These are phyloP conservation scores for Plestiodon gilberti DNA, from an alignment of 2,113 vertebrate species.

Conservation along the genomic window DNA sequence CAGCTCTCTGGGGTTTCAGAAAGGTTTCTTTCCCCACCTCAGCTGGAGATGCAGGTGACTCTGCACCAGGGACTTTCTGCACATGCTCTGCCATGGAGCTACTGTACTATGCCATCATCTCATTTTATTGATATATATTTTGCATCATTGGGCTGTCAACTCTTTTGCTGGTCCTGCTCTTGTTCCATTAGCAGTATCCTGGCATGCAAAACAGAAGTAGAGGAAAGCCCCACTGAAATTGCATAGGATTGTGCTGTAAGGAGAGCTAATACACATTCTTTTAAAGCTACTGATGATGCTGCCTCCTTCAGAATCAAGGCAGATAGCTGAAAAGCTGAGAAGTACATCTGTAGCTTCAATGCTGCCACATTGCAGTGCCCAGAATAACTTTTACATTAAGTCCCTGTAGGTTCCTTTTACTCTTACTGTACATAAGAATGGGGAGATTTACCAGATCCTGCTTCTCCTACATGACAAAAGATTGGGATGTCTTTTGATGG, in stretches of 20 bases:
- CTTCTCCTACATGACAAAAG: slow-evolving; percentile 84
- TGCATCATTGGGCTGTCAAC: background rate
- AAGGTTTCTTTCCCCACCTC: too few relatives aligned
- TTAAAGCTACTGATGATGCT: background rate
- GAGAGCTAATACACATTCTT: slow-evolving; percentile 41
- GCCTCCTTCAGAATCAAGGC: background rate
- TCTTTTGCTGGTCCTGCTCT: background rate
- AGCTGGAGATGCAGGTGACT: background rate
- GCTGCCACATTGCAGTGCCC: slow-evolving; percentile 48
- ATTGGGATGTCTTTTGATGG: slow-evolving; percentile 74
- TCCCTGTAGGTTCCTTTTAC: slow-evolving; percentile 46
- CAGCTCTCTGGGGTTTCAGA: too few relatives aligned
- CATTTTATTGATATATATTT: background rate
- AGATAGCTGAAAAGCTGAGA: slow-evolving; percentile 44
- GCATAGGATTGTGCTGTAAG: background rate
- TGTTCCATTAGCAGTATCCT: background rate
- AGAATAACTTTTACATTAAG: slow-evolving; percentile 60
- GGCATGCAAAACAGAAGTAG: background rate
- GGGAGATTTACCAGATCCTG: slow-evolving; percentile 71
- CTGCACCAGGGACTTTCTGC: background rate
- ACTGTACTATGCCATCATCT: too few relatives aligned
- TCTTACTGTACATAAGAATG: slow-evolving; percentile 86
- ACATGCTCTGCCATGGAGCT: background rate
- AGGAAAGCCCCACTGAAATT: too few relatives aligned
- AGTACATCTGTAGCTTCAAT: slow-evolving; percentile 38